Evolutionary conservation across 2,797 vertebrate species (phyloP).

Genomic region (Pantherophis vulpinus): DNA sequence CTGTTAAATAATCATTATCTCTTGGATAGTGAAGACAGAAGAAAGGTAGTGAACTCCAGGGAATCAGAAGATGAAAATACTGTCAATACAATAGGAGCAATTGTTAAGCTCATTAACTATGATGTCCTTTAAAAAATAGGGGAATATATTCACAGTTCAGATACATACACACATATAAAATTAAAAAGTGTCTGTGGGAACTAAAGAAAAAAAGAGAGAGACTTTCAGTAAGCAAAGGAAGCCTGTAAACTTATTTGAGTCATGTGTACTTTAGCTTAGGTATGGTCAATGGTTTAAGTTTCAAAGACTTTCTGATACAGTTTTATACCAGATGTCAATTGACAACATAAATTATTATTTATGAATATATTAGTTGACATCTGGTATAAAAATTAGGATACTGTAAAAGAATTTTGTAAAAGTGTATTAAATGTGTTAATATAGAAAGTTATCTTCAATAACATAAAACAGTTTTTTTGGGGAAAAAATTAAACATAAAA

Average conservation of each 20-base stretch:
- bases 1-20: neutral
- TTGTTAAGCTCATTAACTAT: neutral
- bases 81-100: neutral
- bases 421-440: constrained; percentile 55
- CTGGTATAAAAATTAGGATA: constrained; percentile 59
- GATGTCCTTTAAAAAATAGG: neutral
- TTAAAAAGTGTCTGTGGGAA: neutral
- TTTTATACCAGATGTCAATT: neutral
- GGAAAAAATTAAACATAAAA: constrained; percentile 56
- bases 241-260: neutral
- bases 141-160: neutral
- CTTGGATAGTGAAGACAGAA: neutral
- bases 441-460: constrained; percentile 54
- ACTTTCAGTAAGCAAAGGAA: neutral
- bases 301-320: neutral
- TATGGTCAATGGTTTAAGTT: neutral
- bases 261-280: neutral
- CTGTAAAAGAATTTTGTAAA: constrained; percentile 54
- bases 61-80: neutral
- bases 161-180: neutral
- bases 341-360: neutral
- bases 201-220: no score
- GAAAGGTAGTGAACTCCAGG: neutral
- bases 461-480: constrained; percentile 51
- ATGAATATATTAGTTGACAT: neutral